Evolutionary conservation across 2,797 vertebrate genomes (phyloP).

Genomic region (Gallinago stenura): DNA sequence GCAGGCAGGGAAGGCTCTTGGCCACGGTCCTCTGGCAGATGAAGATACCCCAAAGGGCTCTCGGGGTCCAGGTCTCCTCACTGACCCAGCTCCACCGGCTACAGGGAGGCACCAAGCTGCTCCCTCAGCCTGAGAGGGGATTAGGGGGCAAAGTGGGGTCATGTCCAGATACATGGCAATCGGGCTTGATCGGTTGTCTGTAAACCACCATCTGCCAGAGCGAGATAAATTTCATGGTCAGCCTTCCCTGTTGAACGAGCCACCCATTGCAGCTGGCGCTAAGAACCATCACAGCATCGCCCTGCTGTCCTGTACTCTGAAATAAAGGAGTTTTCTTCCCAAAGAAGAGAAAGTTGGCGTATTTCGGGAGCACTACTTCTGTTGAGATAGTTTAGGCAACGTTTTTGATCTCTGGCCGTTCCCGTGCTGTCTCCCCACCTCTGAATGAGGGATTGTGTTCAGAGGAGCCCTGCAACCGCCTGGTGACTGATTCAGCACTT

Average conservation of each 20-base stretch:
- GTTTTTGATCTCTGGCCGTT: neutral
- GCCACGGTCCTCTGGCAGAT: neutral
- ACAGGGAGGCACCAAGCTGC: neutral
- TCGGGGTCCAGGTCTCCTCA: neutral
- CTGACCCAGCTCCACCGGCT: neutral
- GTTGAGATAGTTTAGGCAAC: rapidly evolving
- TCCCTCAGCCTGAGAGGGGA: neutral
- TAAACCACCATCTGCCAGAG: neutral
- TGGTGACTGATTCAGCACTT: conserved; percentile 24
- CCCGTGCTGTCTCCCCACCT: neutral
- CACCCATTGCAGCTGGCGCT: neutral
- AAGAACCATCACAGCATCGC: neutral
- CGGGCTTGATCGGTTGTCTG: neutral
- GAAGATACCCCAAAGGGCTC: neutral
- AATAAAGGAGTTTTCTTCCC: neutral
- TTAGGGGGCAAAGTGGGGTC: neutral
- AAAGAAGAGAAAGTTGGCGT: neutral
- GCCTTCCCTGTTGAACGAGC: neutral
- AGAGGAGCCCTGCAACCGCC: neutral
- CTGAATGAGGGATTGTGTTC: neutral
- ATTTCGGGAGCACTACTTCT: neutral
- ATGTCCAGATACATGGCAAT: neutral
- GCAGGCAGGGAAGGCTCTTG: neutral
- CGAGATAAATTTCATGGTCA: neutral
- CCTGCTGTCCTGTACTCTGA: neutral